These are phyloP conservation scores for Hoplostethus atlanticus DNA, from an alignment of 2,797 vertebrate species.

Conservation along the genomic window DNA sequence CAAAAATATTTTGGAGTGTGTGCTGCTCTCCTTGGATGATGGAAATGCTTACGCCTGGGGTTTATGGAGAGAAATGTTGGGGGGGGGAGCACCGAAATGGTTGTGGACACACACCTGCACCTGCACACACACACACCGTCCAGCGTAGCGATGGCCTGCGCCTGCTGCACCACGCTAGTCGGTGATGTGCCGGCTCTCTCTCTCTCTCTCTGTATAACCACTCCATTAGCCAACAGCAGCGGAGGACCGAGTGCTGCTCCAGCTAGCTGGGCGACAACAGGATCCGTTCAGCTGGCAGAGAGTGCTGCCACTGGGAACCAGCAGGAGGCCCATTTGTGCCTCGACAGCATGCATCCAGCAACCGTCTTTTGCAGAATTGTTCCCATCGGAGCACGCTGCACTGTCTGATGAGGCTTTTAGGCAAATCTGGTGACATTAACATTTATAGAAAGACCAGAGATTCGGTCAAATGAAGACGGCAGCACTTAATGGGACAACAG, in stretches of 20 bases:
- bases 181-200: constrained; percentile 17
- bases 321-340: constrained; percentile 59
- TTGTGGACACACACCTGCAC: constrained; percentile 11
- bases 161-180: constrained; percentile 61
- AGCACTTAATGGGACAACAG: constrained; percentile 14
- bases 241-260: constrained; percentile 39
- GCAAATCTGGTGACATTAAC: constrained; percentile 25
- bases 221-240: constrained; percentile 62
- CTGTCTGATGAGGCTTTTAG: constrained; percentile 15
- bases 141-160: constrained; percentile 44
- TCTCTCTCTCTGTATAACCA: constrained; percentile 40
- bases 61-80: constrained; percentile 17
- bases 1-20: constrained; percentile 50
- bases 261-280: constrained; percentile 59
- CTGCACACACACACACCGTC: constrained; percentile 10
- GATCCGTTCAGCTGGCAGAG: constrained; percentile 60
- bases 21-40: constrained; percentile 43
- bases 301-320: constrained; percentile 44
- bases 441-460: constrained; percentile 14
- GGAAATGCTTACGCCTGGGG: constrained; percentile 32
- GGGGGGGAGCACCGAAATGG: neutral
- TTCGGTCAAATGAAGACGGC: constrained; percentile 6
- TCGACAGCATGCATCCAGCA: constrained; percentile 43
- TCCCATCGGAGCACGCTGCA: constrained; percentile 31
- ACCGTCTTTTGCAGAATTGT: constrained; percentile 42